A percentile compares a stretch with the other conserved stretches of the same genome.
phyloP scores from a whole-genome alignment of 2,113 vertebrate genomes.

The Cranoglanis bouderius region DNA sequence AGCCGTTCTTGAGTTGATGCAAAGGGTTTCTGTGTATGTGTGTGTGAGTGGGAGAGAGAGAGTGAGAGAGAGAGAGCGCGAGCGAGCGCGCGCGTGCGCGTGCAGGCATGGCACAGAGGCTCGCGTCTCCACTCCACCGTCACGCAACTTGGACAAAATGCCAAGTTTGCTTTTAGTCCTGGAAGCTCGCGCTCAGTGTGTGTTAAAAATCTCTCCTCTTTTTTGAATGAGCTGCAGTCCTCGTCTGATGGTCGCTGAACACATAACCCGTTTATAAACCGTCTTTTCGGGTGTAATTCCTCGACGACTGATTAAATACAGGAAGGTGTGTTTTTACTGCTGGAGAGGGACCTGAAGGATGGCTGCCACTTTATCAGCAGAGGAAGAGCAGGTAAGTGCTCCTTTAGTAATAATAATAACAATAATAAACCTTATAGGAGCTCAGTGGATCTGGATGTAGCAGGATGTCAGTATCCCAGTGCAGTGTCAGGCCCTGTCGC shows the following conservation, averaged over 20 bases:
- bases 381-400: slow-evolving; percentile 75
- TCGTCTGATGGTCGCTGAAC: background rate
- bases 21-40: background rate
- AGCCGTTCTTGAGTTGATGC: background rate
- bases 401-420: background rate
- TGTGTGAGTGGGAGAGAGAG: background rate
- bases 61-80: background rate
- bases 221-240: background rate
- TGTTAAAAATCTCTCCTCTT: background rate
- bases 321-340: slow-evolving; percentile 16
- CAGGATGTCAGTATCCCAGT: background rate
- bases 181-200: background rate
- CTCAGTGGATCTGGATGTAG: background rate
- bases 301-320: slow-evolving; percentile 1
- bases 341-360: slow-evolving; percentile 60
- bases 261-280: background rate
- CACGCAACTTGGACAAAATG: background rate
- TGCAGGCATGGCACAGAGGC: background rate
- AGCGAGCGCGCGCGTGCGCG: background rate
- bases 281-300: background rate
- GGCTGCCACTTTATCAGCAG: slow-evolving; percentile 74
- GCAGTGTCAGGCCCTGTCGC: background rate
- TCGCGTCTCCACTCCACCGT: background rate
- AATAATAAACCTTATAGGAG: background rate
- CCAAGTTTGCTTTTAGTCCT: background rate